Base-by-base conservation (phyloP, 2,113 vertebrate species). In the Hippocampus comes region DNA sequence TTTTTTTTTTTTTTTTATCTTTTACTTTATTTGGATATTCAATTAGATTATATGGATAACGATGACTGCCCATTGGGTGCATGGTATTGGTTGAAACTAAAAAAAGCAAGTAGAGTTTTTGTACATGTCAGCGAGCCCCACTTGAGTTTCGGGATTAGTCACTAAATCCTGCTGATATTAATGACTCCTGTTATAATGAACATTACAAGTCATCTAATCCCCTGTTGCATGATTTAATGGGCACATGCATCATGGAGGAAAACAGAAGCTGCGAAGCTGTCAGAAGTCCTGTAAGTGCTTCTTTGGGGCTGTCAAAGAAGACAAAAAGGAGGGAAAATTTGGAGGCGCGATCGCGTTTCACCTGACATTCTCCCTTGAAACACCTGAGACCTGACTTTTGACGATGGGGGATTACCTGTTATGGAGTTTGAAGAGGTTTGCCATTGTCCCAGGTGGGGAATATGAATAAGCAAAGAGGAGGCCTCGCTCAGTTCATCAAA, bases 381-480 rank as follows among this genome's bases (percentile, higher is more conserved):
- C 87, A 92, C 88, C 87, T 88, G 90, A 92, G 91, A 91, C 89
- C 86, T 89, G 89, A 91, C 90, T 92, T 92, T 91, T 87, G 66
- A 51, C 81, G 6, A 48, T 6, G 73, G 82, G 82, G 89, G 88
- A 91, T 91, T 89, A 89, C 80, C 88, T 73, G 82, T 87, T 87
- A 80, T 85, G 79, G 87, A 80, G 84, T 87, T 86, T 89, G 85
- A 87, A 88, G 87, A 90, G 84, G 79, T 84, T 82, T 64, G 49
- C 82, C 59, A 78, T 92, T 91, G 90, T 90, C 48, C 8, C 11
- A 23, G 71, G 74, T 77, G 67, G 66, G 67, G 76, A 84, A 87
- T 84, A 90, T 90, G 81, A 91, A 90, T 88, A 88, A 86, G 70
- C 70, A 89, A 90, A 86, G 84, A 87, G 79, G 27, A 85, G 87